These are phyloP conservation scores for Pogonomyrmex californicus DNA, from an alignment of 1,140 invertebrate species.

Conservation along the genomic window DNA sequence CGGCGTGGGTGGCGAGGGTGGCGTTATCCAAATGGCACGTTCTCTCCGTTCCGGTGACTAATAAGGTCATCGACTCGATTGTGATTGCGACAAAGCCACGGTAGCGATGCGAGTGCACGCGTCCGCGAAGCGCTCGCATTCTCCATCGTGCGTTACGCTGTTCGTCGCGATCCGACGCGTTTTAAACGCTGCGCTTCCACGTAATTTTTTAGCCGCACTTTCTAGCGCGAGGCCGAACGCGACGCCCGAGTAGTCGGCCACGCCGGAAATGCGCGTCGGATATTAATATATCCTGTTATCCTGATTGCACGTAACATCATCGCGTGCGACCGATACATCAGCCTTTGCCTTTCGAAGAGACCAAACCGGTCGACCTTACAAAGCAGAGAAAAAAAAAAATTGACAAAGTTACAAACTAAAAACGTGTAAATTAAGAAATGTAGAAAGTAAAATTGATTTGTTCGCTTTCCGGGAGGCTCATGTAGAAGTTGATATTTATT, in stretches of 20 bases:
- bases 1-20: constrained; percentile 8
- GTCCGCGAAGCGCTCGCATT: background rate
- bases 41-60: constrained; percentile 33
- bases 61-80: constrained; percentile 52
- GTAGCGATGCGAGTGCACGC: constrained; percentile 32
- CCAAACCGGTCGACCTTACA: background rate
- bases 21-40: constrained; percentile 28
- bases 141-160: background rate
- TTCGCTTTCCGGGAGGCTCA: background rate
- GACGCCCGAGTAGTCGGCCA: background rate
- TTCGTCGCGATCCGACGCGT: constrained; percentile 25
- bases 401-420: no score
- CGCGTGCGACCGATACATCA: background rate
- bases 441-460: no score
- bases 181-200: constrained; percentile 17
- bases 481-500: background rate
- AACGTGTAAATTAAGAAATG: no score
- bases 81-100: constrained; percentile 42
- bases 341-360: background rate
- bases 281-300: background rate
- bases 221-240: constrained; percentile 16
- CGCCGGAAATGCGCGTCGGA: constrained; percentile 7
- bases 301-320: background rate
- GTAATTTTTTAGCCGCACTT: constrained; percentile 22
- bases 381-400: no score